A percentile compares a stretch with the other conserved stretches of the same genome.
These are phyloP conservation scores for Diachrysia chrysitis DNA, from an alignment of 2,888 invertebrate genomes.

Conservation along the genomic window DNA sequence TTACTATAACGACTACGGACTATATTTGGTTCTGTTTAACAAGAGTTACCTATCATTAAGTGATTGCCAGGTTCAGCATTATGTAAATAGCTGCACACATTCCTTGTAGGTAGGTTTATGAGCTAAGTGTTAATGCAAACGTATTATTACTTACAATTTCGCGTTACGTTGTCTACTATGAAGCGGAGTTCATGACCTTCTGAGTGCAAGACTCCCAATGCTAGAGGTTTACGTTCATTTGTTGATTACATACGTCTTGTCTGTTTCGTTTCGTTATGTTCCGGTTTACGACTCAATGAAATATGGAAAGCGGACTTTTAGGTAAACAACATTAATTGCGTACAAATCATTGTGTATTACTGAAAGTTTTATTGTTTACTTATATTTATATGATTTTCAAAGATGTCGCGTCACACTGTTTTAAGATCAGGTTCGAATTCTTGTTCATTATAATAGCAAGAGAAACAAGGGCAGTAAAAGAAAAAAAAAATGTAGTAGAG, in stretches of 20 bases:
- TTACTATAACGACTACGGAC: conserved; percentile 52
- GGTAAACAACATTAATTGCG: not conserved
- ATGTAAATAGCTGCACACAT: conserved; percentile 8
- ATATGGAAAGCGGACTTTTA: conserved; percentile 16
- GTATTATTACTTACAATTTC: conserved; percentile 58
- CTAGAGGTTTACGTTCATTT: conserved; percentile 29
- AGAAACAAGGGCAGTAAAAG: no score
- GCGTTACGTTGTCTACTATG: conserved; percentile 60
- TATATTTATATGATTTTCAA: no score
- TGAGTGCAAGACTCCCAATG: conserved; percentile 40
- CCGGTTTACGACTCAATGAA: conserved; percentile 52
- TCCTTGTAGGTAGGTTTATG: conserved; percentile 11
- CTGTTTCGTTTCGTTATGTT: conserved; percentile 63
- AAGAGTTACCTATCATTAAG: conserved; percentile 1
- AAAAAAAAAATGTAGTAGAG: no score
- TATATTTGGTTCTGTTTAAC: conserved; percentile 19
- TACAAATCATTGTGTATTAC: not conserved
- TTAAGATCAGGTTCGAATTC: no score
- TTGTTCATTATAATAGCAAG: no score
- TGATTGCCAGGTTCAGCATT: conserved; percentile 23
- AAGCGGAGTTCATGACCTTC: conserved; percentile 70
- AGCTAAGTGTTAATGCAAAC: conserved; percentile 37
- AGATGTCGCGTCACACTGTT: no score
- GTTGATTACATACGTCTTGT: conserved; percentile 23
- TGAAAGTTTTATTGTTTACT: not conserved